Evolutionary conservation across 2,797 vertebrate species (phyloP).

Genomic region (Mormyrus proboscirostris): DNA sequence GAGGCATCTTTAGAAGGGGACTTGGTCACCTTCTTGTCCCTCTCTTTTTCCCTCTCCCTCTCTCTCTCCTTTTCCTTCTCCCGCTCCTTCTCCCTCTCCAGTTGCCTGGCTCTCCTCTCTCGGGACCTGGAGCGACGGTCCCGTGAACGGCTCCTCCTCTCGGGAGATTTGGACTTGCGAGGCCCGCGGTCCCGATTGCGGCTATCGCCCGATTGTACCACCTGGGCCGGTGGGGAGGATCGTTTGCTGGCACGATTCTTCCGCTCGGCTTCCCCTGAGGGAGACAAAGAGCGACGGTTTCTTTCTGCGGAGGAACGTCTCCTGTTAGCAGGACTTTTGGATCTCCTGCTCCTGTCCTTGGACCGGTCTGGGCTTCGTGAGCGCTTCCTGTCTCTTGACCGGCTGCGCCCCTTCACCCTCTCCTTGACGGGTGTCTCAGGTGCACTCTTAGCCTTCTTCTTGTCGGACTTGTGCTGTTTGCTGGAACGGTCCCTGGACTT

Average conservation of each 20-base stretch:
- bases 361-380: slow-evolving; percentile 75
- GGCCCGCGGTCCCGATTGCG: slow-evolving; percentile 68
- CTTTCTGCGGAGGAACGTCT: slow-evolving; percentile 66
- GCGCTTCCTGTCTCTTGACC: slow-evolving; percentile 80
- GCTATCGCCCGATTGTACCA: slow-evolving; percentile 61
- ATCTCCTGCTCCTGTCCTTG: slow-evolving; percentile 76
- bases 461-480: slow-evolving; percentile 79
- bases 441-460: slow-evolving; percentile 71
- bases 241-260: slow-evolving; percentile 67
- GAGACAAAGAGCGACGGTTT: slow-evolving; percentile 61
- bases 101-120: slow-evolving; percentile 73
- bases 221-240: slow-evolving; percentile 33
- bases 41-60: slow-evolving; percentile 62
- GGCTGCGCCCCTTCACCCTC: slow-evolving; percentile 67
- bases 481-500: slow-evolving; percentile 76
- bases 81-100: slow-evolving; percentile 53
- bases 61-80: slow-evolving; percentile 32
- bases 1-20: slow-evolving; percentile 95
- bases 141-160: slow-evolving; percentile 37
- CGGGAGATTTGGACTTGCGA: slow-evolving; percentile 73
- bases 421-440: slow-evolving; percentile 54
- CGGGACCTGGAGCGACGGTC: slow-evolving; percentile 69
- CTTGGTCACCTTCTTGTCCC: slow-evolving; percentile 83
- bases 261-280: slow-evolving; percentile 59
- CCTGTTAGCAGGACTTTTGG: slow-evolving; percentile 72